These are phyloP conservation scores for Bradypus variegatus DNA, from an alignment of 2,797 vertebrate species.

Conservation along the genomic window DNA sequence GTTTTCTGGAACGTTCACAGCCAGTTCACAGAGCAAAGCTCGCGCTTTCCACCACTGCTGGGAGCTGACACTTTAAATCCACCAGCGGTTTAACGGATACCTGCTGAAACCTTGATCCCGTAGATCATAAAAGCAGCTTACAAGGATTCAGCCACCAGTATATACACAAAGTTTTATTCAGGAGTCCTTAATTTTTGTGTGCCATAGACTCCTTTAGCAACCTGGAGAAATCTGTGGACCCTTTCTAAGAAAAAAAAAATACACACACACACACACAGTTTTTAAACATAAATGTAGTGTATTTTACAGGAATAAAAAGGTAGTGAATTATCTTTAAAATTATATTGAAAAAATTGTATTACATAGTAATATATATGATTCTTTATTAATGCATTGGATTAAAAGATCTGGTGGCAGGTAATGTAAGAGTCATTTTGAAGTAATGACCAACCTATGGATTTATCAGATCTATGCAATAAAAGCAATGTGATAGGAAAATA, in stretches of 20 bases:
- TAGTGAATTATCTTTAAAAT: background rate
- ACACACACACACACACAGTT: background rate
- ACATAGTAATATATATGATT: background rate
- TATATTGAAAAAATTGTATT: background rate
- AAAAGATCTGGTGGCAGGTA: background rate
- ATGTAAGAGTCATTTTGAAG: background rate
- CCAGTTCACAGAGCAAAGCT: background rate
- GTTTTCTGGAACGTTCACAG: background rate
- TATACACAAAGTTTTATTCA: background rate
- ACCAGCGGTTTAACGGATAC: background rate
- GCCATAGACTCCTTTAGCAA: background rate
- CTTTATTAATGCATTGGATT: background rate
- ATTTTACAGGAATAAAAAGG: background rate
- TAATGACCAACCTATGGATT: background rate
- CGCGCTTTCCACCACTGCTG: background rate
- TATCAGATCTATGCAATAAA: background rate
- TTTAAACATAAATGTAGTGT: background rate
- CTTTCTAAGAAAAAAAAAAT: background rate
- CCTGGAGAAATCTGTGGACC: background rate
- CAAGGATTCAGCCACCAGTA: background rate
- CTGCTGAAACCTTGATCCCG: background rate
- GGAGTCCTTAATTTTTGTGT: background rate
- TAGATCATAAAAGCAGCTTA: background rate
- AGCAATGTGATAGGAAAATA: background rate
- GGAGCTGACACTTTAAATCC: background rate